Percentiles rank a stretch among this genome's conserved stretches.
These are phyloP conservation scores for Willowsia nigromaculata DNA, from an alignment of 2,888 invertebrate species.

Conservation along the genomic window DNA sequence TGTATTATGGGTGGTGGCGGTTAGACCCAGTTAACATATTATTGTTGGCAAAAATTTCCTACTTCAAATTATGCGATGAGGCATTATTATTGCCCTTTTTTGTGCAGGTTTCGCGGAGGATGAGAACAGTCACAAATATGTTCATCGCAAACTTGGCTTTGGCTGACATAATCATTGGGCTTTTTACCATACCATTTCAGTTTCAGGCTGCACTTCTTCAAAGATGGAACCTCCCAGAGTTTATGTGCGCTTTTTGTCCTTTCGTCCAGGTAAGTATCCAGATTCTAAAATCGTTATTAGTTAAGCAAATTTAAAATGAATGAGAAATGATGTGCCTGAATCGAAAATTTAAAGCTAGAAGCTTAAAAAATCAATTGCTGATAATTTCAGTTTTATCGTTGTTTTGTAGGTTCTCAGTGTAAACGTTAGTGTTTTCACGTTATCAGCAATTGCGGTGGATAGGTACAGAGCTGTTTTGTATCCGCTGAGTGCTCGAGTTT, in stretches of 20 bases:
- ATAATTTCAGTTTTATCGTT: not conserved
- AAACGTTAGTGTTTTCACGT: constrained; percentile 93
- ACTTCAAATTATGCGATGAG: too few species aligned
- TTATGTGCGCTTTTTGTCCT: constrained; percentile 92
- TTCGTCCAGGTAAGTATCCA: constrained; percentile 88
- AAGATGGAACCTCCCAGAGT: constrained; percentile 90
- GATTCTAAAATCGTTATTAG: too few species aligned
- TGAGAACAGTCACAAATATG: constrained; percentile 85
- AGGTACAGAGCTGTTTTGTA: constrained; percentile 80
- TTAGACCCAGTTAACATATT: too few species aligned
- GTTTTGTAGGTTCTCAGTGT: constrained; percentile 85
- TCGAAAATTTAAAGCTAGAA: not conserved
- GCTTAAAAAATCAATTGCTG: not conserved
- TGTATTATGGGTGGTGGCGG: too few species aligned
- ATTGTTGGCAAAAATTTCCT: too few species aligned
- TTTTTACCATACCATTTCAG: constrained; percentile 92
- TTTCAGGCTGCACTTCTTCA: constrained; percentile 93
- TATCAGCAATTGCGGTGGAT: constrained; percentile 90
- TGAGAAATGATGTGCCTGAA: not conserved
- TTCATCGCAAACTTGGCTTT: constrained; percentile 91
- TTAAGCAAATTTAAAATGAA: not conserved
- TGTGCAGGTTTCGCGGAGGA: constrained; percentile 76
- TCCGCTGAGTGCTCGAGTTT: constrained; percentile 85
- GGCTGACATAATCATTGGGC: constrained; percentile 91
- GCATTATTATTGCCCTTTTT: too few species aligned